phyloP scores from a whole-genome alignment of 2,113 vertebrate species.

The Pteruthius melanotis region DNA sequence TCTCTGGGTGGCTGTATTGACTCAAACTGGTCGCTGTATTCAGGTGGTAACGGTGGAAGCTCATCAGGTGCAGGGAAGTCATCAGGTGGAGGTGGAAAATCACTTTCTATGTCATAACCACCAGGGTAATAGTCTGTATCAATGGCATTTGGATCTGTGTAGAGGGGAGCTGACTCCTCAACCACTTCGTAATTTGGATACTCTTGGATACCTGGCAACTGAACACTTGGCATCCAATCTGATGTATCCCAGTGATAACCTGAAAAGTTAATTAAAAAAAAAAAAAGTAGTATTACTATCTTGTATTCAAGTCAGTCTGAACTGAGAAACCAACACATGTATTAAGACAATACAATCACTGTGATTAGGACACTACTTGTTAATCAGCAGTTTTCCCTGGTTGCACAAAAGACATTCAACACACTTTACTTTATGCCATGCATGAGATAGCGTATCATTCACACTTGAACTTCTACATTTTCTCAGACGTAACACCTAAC shows the following conservation, averaged over 20 bases:
- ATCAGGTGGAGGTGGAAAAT: constrained; percentile 94
- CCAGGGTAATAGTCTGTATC: constrained; percentile 98
- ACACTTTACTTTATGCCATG: neutral
- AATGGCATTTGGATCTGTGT: constrained; percentile 86
- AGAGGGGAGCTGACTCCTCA: constrained; percentile 86
- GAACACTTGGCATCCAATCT: constrained; percentile 97
- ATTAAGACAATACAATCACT: neutral
- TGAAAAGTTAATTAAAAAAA: constrained; percentile 42
- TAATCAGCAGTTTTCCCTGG: neutral
- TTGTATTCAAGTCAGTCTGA: neutral
- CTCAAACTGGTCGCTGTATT: constrained; percentile 86
- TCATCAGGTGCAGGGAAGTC: constrained; percentile 90
- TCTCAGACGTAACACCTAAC: neutral
- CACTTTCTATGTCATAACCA: constrained; percentile 96
- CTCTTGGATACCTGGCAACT: constrained; percentile 97
- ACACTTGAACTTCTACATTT: neutral
- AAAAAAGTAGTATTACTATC: neutral
- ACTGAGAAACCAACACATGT: neutral
- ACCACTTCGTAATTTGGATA: constrained; percentile 94
- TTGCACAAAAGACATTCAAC: neutral
- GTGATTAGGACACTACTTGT: neutral
- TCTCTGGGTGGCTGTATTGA: constrained; percentile 82
- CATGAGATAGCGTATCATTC: neutral
- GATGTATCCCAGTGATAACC: constrained; percentile 99
- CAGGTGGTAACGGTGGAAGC: constrained; percentile 85